Percentiles rank a stretch among this genome's conserved stretches.
Evolutionary conservation across 2,888 invertebrate species (phyloP).

Genomic region (Girardia tigrina): DNA sequence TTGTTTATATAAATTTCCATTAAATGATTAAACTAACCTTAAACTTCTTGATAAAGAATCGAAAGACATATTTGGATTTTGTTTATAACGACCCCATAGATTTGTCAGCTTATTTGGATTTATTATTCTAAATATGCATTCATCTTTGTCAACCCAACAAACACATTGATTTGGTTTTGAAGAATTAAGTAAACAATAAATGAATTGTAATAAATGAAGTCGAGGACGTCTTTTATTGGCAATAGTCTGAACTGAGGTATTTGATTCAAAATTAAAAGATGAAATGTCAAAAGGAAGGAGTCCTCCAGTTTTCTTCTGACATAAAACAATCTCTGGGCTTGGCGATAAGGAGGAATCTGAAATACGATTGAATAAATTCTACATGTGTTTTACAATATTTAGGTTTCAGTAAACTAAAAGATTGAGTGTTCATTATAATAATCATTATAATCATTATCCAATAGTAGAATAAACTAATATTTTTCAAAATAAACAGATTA

Average conservation of each 20-base stretch:
- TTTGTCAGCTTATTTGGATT: constrained; percentile 34
- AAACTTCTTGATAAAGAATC: constrained; percentile 33
- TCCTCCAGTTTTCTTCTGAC: neutral
- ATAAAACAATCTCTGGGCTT: neutral
- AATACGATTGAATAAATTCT: too few species aligned
- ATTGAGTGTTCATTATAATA: too few species aligned
- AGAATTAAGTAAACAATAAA: constrained; percentile 31
- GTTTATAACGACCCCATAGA: constrained; percentile 35
- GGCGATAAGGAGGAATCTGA: neutral
- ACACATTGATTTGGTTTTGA: constrained; percentile 16
- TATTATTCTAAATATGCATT: constrained; percentile 32
- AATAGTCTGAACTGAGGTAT: neutral
- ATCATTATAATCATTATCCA: too few species aligned
- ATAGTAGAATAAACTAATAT: too few species aligned
- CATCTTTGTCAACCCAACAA: constrained; percentile 30
- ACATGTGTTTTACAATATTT: too few species aligned
- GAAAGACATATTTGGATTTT: constrained; percentile 35
- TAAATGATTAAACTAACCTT: constrained; percentile 24
- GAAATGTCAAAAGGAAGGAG: neutral
- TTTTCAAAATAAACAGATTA: too few species aligned
- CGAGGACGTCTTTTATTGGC: neutral
- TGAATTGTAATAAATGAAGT: constrained; percentile 35
- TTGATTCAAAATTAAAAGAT: neutral
- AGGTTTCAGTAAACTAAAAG: too few species aligned
- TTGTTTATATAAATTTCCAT: too few species aligned